Evolutionary conservation across 2,113 vertebrate genomes (phyloP), one percentile per base, ranked within the genome.

Genomic region (Cairina moschata): DNA sequence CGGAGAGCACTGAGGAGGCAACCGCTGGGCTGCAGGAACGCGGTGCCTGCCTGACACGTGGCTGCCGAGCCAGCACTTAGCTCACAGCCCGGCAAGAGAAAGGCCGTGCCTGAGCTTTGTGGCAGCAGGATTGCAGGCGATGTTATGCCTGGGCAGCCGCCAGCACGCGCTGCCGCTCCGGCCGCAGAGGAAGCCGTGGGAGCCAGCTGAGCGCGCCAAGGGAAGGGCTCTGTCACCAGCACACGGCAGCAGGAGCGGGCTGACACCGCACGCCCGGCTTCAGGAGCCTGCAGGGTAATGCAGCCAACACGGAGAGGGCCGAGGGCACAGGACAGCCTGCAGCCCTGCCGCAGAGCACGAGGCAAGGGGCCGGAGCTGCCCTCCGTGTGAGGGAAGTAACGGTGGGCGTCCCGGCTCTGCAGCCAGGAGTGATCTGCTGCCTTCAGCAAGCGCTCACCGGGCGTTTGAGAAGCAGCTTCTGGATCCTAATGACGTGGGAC

Each of bases 221-320:
- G 76, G 21, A 90, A 76, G 50, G 22, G 36, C 13, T 59, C 59
- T 22, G 42, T 59, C 69, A 91, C 66, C 8, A 46, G 71, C 29
- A 50, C 2, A 38, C 8, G 13, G 3, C 1, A 3, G 1, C 48
- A 29, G 52, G 69, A 56, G 10, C 0, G 0, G 55, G 26, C 52
- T 42, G 59, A 15, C 32, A 46, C 8, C 4, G 1, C 0, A 3
- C 18, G 52, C 66, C 56, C 42, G 9, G 38, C 58, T 87, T 36
- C 2, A 0, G 71, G 31, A 84, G 26, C 55, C 40, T 46, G 22
- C 73, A 34, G 9, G 23, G 11, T 20, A 34, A 52, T 5, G 34
- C 25, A 72, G 34, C 34, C 13, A 72, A 34, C 36, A 11, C 25
- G 1, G 62, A 26, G 11, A 7, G 36, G 36, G 62, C 36, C 62